These are phyloP conservation scores for Cheilosia variabilis DNA, from an alignment of 2,888 invertebrate genomes.

Conservation along the genomic window DNA sequence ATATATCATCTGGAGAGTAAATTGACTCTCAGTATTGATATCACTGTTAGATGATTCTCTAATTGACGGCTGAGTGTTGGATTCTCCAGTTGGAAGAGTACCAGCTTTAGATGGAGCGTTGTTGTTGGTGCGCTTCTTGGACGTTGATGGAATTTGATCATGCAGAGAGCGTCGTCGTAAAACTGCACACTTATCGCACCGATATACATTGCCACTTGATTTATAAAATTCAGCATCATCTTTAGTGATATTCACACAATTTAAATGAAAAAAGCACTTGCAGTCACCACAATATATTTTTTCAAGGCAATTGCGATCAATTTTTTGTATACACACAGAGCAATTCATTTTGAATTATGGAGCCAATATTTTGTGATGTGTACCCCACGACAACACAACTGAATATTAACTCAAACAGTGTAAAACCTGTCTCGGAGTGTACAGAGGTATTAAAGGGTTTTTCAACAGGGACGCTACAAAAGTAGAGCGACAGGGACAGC, in stretches of 20 bases:
- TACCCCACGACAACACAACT: constrained; percentile 18
- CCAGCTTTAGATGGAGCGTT: too few species aligned
- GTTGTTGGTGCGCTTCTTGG: too few species aligned
- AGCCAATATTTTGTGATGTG: constrained; percentile 13
- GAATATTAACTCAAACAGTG: too few species aligned
- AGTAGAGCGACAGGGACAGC: too few species aligned
- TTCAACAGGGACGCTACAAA: too few species aligned
- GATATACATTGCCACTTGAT: too few species aligned
- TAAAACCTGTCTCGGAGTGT: too few species aligned
- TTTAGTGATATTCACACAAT: not conserved
- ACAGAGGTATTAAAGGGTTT: too few species aligned
- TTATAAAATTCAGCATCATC: too few species aligned
- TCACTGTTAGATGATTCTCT: too few species aligned
- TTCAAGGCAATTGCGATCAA: constrained; percentile 4
- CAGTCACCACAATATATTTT: constrained; percentile 21
- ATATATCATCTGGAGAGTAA: constrained; percentile 1
- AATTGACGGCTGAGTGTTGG: too few species aligned
- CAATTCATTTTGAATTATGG: not conserved
- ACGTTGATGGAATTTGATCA: not conserved
- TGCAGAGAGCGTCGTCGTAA: not conserved
- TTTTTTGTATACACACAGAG: constrained; percentile 17
- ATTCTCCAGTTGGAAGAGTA: too few species aligned
- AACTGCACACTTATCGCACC: not conserved
- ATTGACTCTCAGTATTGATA: not conserved
- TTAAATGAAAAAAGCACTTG: constrained; percentile 19